Evolutionary conservation across 2,113 vertebrate genomes (phyloP), one percentile per base, ranked within the genome.

Genomic region (Dasyprocta punctata): DNA sequence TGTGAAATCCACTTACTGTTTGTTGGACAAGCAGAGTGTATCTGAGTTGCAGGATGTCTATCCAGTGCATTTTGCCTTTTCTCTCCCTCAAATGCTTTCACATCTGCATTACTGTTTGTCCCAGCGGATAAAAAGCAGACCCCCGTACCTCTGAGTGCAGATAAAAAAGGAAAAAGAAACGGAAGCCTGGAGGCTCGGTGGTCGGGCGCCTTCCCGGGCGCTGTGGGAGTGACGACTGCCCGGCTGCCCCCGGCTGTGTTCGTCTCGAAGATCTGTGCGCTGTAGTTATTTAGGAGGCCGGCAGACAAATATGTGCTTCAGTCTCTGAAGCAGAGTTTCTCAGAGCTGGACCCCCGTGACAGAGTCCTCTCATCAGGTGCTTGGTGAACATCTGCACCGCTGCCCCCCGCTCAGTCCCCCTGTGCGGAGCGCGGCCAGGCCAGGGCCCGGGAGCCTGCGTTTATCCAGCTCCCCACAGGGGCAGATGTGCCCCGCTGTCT

Each of bases 261-360:
- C 1, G 38, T 91, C 93, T 95, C 24, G 0, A 92, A 95, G 92
- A 83, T 86, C 71, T 71, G n/a, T 71, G 47, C 65, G 38, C 95
- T 92, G 11, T 95, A 65, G 67, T 96, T 78, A 56, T 60, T 83
- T 83, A 82, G 96, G 58, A 97, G 90, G 77, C 71, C 90, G 81
- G 52, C 49, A 95, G 94, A 90, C 52, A 87, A 81, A 49, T 82
- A 63, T 38, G 54, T 47, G 24, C 47, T 36, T 94, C 52, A 69
- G n/a, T 60, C 61, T 90, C 63, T 60, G 71, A 65, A 87, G 75
- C 83, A 17, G 86, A 65, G 54, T 82, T 92, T 81, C 81, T 58
- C 16, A 14, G 86, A 83, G 93, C 65, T 89, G 49, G 54, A 91
- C 65, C 47, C 30, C 44, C 54, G 77, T 14, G 6, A 63, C 56